phyloP scores from a whole-genome alignment of 1,140 invertebrate species.

The Pararge aegeria region DNA sequence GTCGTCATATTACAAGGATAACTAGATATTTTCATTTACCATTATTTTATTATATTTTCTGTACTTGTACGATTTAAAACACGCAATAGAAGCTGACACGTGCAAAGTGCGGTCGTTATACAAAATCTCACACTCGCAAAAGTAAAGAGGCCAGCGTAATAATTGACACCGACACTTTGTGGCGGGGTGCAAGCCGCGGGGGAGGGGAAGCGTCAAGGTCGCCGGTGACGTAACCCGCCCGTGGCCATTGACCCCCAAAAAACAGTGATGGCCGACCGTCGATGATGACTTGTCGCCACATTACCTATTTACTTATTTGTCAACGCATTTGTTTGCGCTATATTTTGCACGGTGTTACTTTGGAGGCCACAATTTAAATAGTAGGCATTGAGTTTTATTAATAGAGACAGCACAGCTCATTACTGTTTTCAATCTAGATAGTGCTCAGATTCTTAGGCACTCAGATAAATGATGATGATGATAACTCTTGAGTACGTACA shows the following conservation, averaged over 20 bases:
- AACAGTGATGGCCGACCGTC: slow-evolving; percentile 42
- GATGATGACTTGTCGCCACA: slow-evolving; percentile 20
- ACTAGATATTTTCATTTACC: no score
- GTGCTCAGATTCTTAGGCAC: no score
- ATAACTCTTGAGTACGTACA: no score
- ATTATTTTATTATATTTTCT: neutral
- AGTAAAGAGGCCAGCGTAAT: slow-evolving; percentile 31
- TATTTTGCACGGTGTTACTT: neutral
- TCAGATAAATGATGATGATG: no score
- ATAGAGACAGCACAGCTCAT: no score
- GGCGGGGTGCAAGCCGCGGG: slow-evolving; percentile 42
- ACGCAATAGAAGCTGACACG: slow-evolving; percentile 9
- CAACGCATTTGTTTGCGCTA: neutral
- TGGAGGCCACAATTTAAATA: neutral
- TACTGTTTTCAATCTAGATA: no score
- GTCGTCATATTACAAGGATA: no score
- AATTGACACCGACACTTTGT: slow-evolving; percentile 56
- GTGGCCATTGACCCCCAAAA: slow-evolving; percentile 66
- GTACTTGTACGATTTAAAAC: neutral
- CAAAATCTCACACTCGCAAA: slow-evolving; percentile 6
- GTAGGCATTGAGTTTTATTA: neutral
- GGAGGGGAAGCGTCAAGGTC: slow-evolving; percentile 62
- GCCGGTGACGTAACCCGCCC: slow-evolving; percentile 61
- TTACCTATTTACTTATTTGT: slow-evolving; percentile 12
- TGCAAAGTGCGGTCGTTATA: slow-evolving; percentile 9